These are phyloP conservation scores for Chitala chitala DNA, from an alignment of 2,113 vertebrate genomes.

Conservation along the genomic window DNA sequence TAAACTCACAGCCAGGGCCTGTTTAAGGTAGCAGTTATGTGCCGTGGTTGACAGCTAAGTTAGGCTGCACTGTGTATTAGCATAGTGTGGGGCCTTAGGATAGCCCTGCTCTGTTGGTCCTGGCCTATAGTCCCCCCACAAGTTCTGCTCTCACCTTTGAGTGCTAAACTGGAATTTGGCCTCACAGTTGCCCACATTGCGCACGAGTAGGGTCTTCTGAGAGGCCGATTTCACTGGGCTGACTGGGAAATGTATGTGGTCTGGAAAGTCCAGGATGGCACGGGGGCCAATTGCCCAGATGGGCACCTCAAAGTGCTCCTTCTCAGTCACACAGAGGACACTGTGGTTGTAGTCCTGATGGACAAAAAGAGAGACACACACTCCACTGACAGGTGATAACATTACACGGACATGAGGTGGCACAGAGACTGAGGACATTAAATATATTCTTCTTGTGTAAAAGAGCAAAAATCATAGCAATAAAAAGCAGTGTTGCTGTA, in stretches of 20 bases:
- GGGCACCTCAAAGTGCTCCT: slow-evolving; percentile 72
- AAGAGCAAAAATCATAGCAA: too few species aligned
- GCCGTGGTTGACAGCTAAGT: background rate
- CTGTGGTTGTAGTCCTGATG: slow-evolving; percentile 79
- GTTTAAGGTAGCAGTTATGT: background rate
- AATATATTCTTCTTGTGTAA: too few species aligned
- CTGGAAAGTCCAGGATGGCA: slow-evolving; percentile 74
- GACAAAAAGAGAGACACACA: too few species aligned
- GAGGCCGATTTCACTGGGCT: slow-evolving; percentile 71
- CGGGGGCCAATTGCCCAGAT: slow-evolving; percentile 68
- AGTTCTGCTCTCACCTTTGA: background rate
- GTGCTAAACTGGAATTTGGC: slow-evolving; percentile 64
- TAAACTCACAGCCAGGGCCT: background rate
- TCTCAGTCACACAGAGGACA: slow-evolving; percentile 69
- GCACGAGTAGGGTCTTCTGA: slow-evolving; percentile 68
- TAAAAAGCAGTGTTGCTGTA: too few species aligned
- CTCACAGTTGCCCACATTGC: slow-evolving; percentile 65
- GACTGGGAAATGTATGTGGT: slow-evolving; percentile 64
- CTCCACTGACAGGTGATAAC: too few species aligned
- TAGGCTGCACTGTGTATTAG: background rate
- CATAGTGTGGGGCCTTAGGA: background rate
- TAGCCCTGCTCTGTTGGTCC: background rate
- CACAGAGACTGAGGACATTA: too few species aligned
- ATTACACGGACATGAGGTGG: too few species aligned
- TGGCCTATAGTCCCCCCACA: background rate